Base-by-base conservation (phyloP, 1,140 invertebrate species). In the Nixonia krombeini region DNA sequence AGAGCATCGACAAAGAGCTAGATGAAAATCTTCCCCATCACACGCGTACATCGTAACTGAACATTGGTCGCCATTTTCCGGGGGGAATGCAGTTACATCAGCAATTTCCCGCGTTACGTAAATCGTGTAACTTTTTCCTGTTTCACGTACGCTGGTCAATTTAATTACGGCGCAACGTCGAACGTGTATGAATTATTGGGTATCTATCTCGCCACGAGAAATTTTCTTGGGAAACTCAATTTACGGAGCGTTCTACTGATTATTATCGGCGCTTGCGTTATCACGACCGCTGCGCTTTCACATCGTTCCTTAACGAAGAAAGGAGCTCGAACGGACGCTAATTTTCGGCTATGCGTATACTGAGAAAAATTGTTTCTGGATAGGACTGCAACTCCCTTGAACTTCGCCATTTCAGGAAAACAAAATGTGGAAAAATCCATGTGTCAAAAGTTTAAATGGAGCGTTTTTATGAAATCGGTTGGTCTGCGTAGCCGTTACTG, bases 301-400 rank as follows among this genome's bases (percentile, higher is more conserved):
- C 35, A 9, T 38, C 35, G 35, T 38, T 38, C 17, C 35, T 16
- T 38, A 38, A 38, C 35, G 35, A 38, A 38, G 15, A 16, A 38
- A 38, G 35, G 35, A 38, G 35, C 35, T 7, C 9, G 35, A 38
- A 38, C 15, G 16, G 35, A 38, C 23, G 29, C 47, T 50, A 18
- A 50, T 50, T 50, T 50, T 50, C 37, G 47, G 47, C 15, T 23
- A 21, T 17, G 35, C 37, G 47, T 50, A 50, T 37, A 15, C 18
- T 25, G 16, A 8, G 26, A 23, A 40, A 50, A 50, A 50, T 50
- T 50, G 47, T 33, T 50, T 50, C 25, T 37, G 21, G 25, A 13
- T 13, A 25, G 25, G 38, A 40, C 18, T 38, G 12, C 25, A 37
- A 28, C 37, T 33, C 28, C 26, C 35, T 15, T 13, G 15, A 50